phyloP scores from a whole-genome alignment of 2,113 vertebrate species.

The Hippocampus zosterae region DNA sequence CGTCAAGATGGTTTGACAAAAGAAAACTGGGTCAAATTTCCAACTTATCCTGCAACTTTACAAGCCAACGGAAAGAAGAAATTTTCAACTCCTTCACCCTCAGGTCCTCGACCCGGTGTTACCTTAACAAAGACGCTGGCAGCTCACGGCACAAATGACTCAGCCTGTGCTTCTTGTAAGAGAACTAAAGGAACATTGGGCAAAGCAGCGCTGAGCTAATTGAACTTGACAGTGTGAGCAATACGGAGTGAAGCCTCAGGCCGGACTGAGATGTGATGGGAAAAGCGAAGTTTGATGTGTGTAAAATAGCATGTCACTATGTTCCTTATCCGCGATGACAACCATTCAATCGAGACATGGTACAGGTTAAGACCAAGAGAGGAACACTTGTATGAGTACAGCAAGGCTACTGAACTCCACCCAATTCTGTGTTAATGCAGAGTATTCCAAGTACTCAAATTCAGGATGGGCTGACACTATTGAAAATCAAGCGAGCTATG shows the following conservation, averaged over 20 bases:
- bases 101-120: constrained; percentile 4
- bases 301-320: constrained; percentile 7
- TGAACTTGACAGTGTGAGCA: constrained; percentile 49
- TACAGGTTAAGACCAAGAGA: constrained; percentile 3
- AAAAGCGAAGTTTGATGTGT: constrained; percentile 13
- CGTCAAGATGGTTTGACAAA: background rate
- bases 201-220: constrained; percentile 35
- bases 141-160: constrained; percentile 23
- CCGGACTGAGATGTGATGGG: constrained; percentile 35
- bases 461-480: background rate
- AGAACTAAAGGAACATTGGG: constrained; percentile 26
- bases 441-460: constrained; percentile 5
- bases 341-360: constrained; percentile 17
- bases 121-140: constrained; percentile 28
- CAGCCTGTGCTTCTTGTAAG: constrained; percentile 31
- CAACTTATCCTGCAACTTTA: background rate
- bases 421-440: constrained; percentile 32
- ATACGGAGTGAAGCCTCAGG: constrained; percentile 22
- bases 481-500: constrained; percentile 5
- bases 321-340: constrained; percentile 20
- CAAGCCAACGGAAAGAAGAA: background rate
- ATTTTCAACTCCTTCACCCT: background rate
- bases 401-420: constrained; percentile 19
- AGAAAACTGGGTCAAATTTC: background rate
- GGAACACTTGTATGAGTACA: background rate